phyloP scores from a whole-genome alignment of 2,888 invertebrate species.

The Cephus nigrinus region DNA sequence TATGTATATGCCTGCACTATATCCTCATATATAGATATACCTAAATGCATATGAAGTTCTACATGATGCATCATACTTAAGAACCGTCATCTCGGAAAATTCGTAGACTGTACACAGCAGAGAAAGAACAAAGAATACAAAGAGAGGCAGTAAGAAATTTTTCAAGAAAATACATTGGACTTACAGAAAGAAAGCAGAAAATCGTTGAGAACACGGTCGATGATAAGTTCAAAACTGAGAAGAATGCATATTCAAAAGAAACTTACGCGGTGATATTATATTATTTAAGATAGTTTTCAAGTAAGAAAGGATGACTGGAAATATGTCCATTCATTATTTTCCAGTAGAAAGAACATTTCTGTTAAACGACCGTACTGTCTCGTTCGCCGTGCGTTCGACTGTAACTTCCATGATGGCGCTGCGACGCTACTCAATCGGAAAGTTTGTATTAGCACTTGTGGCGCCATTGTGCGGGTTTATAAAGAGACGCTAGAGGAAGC shows the following conservation, averaged over 20 bases:
- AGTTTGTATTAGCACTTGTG: not conserved
- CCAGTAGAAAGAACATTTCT: not conserved
- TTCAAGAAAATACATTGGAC: not conserved
- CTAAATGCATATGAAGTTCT: not conserved
- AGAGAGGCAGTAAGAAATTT: not conserved
- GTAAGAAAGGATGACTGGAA: not conserved
- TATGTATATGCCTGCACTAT: no score
- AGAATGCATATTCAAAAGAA: not conserved
- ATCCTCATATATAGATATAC: no score
- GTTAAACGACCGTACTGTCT: not conserved
- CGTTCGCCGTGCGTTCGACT: not conserved
- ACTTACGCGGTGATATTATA: not conserved
- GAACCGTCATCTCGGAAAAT: not conserved
- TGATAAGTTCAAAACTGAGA: no score
- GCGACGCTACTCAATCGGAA: not conserved
- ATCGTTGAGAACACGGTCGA: not conserved
- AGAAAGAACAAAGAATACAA: not conserved
- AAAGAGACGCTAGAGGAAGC: not conserved
- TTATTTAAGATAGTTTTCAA: not conserved
- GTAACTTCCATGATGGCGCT: not conserved
- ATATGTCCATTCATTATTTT: not conserved
- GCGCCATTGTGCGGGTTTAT: not conserved
- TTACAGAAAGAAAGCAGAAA: not conserved
- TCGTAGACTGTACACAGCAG: not conserved
- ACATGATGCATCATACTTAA: not conserved